phyloP scores from a whole-genome alignment of 2,797 vertebrate species.

The Myioborus melanocephalus region DNA sequence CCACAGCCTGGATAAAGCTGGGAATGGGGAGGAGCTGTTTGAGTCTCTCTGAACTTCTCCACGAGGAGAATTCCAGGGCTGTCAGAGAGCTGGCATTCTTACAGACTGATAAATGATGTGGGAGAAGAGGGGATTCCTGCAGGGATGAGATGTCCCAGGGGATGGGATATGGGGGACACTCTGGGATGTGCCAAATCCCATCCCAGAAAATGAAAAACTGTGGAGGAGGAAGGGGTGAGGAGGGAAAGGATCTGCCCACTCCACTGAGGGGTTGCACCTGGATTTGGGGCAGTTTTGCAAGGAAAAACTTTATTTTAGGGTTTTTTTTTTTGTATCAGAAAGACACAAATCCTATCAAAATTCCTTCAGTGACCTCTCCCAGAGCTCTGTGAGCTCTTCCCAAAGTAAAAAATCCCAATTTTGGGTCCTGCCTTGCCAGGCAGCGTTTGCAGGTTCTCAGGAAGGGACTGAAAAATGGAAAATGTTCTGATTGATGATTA shows the following conservation, averaged over 20 bases:
- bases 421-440: background rate
- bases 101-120: background rate
- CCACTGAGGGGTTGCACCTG: background rate
- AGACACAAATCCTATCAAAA: background rate
- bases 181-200: background rate
- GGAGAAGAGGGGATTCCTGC: background rate
- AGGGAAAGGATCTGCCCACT: background rate
- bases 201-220: background rate
- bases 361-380: background rate
- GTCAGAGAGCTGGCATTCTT: too few species aligned
- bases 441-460: background rate
- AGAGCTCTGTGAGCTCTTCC: background rate
- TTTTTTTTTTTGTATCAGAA: background rate
- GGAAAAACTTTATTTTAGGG: background rate
- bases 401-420: background rate
- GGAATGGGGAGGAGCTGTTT: too few species aligned
- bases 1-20: too few species aligned
- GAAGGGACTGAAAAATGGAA: background rate
- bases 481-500: background rate
- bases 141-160: background rate
- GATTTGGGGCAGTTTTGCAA: background rate
- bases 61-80: too few species aligned
- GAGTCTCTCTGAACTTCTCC: too few species aligned
- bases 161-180: background rate
- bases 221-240: background rate